A percentile compares a stretch with the other conserved stretches of the same genome.
Conservation (phyloP, 2,888 invertebrate genomes). For the Melinaea menophilus region DNA sequence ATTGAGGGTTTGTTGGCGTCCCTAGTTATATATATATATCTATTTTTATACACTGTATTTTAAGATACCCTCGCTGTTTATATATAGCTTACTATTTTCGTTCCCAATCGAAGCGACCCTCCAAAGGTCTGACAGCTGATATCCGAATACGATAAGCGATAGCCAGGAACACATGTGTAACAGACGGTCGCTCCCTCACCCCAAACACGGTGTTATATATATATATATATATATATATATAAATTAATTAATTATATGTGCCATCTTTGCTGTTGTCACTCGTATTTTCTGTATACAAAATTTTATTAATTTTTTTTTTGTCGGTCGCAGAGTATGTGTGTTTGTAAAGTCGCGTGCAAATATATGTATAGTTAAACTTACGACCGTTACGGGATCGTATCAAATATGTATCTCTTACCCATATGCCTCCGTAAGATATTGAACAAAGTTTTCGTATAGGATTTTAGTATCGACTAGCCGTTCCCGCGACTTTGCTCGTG, state of each 20-base stretch:
- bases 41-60: conserved; percentile 24
- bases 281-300: not conserved
- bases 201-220: not conserved
- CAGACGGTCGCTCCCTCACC: conserved; percentile 36
- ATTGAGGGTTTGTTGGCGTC: no score
- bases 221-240: not conserved
- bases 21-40: not conserved
- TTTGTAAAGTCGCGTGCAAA: conserved; percentile 24
- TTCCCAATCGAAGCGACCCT: conserved; percentile 45
- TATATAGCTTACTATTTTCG: conserved; percentile 43
- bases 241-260: no score
- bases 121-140: conserved; percentile 62
- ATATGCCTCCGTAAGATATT: no score
- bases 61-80: conserved; percentile 32
- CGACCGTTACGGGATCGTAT: conserved; percentile 16
- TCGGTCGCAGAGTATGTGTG: conserved; percentile 19
- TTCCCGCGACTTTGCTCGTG: no score
- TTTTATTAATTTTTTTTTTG: conserved; percentile 8
- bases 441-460: no score
- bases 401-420: conserved; percentile 16
- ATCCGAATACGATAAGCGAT: conserved; percentile 62
- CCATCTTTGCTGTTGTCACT: not conserved
- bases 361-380: conserved; percentile 23
- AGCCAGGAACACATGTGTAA: conserved; percentile 55
- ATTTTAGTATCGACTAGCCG: no score